phyloP scores from a whole-genome alignment of 2,888 invertebrate genomes.

The Serripes groenlandicus region DNA sequence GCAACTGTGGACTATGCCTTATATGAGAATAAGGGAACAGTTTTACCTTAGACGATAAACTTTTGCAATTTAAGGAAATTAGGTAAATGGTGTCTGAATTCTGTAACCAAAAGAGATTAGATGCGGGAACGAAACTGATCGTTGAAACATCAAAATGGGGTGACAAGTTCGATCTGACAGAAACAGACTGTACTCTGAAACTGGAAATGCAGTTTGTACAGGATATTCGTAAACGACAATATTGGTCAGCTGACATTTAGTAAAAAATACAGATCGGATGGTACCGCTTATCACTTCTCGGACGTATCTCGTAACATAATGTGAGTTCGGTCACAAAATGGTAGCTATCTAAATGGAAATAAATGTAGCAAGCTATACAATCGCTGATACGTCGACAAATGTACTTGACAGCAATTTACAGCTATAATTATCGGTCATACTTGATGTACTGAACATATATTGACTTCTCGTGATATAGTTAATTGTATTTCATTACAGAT shows the following conservation, averaged over 20 bases:
- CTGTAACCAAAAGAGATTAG: slow-evolving; percentile 39
- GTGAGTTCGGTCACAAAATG: too few relatives aligned
- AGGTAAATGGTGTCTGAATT: slow-evolving; percentile 60
- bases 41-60: slow-evolving; percentile 62
- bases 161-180: slow-evolving; percentile 49
- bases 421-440: too few relatives aligned
- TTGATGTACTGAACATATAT: too few relatives aligned
- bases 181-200: slow-evolving; percentile 53
- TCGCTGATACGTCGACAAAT: too few relatives aligned
- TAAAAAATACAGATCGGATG: too few relatives aligned
- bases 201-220: slow-evolving; percentile 64
- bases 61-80: slow-evolving; percentile 63
- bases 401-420: too few relatives aligned
- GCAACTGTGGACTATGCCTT: slow-evolving; percentile 64
- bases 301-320: too few relatives aligned
- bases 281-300: too few relatives aligned
- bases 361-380: too few relatives aligned
- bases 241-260: slow-evolving; percentile 59
- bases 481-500: too few relatives aligned
- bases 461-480: too few relatives aligned
- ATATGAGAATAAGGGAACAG: slow-evolving; percentile 70
- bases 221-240: slow-evolving; percentile 61
- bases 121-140: slow-evolving; percentile 32
- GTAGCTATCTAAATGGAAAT: too few relatives aligned
- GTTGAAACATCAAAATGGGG: slow-evolving; percentile 62